A percentile compares a stretch with the other conserved stretches of the same genome.
These are phyloP conservation scores for Solenopsis fugax DNA, from an alignment of 1,140 invertebrate species.

Conservation along the genomic window DNA sequence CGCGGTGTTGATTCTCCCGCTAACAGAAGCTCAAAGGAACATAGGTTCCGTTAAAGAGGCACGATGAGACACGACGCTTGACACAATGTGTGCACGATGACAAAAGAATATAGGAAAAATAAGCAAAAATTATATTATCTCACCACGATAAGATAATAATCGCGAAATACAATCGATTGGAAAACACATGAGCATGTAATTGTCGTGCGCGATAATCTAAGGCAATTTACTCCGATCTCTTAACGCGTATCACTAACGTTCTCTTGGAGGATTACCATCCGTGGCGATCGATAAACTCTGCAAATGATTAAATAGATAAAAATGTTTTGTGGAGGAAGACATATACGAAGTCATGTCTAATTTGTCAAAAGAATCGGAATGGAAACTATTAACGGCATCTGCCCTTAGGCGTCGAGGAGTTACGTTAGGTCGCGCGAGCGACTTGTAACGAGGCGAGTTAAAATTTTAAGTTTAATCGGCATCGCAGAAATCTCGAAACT, in stretches of 20 bases:
- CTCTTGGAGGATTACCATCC: background rate
- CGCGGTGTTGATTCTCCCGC: no score
- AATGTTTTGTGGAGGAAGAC: background rate
- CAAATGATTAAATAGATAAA: background rate
- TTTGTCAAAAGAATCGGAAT: background rate
- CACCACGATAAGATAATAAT: background rate
- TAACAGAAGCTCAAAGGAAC: constrained; percentile 53
- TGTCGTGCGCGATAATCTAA: background rate
- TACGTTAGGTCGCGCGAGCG: background rate
- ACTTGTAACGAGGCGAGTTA: background rate
- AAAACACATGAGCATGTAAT: background rate
- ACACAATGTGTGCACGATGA: no score
- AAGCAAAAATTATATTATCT: background rate
- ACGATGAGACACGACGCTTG: background rate
- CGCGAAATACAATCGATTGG: constrained; percentile 12
- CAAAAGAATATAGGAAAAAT: background rate
- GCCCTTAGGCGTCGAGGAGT: background rate
- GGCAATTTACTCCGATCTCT: background rate
- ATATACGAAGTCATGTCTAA: background rate
- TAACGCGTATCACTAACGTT: background rate
- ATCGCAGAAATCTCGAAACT: background rate
- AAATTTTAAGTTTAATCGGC: constrained; percentile 30
- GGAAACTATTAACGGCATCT: background rate
- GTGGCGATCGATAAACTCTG: background rate
- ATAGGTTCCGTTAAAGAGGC: constrained; percentile 19